Evolutionary conservation across 2,113 vertebrate genomes (phyloP), one percentile per base, ranked within the genome.

Genomic region (Otis tarda): DNA sequence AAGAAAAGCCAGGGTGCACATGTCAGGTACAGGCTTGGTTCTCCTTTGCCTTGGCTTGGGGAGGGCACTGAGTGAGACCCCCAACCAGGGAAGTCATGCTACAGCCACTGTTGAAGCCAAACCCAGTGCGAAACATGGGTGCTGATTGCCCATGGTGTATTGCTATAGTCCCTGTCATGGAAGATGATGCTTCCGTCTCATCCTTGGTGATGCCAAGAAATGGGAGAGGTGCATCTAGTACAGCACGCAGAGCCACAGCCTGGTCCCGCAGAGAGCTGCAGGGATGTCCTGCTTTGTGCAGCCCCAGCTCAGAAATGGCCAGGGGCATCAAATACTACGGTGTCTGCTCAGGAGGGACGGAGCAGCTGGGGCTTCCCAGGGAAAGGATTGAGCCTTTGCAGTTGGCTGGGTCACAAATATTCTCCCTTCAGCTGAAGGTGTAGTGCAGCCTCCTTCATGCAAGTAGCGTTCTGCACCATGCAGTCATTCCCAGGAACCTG

Each of bases 281-380:
- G 60, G 30, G 33, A 14, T 17, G 4, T n/a, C 28, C 37, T 31
- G 20, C 37, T 37, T 59, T 60, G 61, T 56, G 52, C n/a, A 50
- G 24, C 39, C 35, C 64, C n/a, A 45, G 28, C 57, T 86, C 61
- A 50, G 69, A 57, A 78, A 45, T 7, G 27, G 13, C 14, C 25
- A 47, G n/a, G 60, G 82, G 3, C 21, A 52, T 1, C 1, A 21
- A 35, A 23, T 33, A 23, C 10, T 1, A 1, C 0, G 0, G 35
- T 10, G 19, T 50, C 41, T 61, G 30, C 47, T 77, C 37, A 23
- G n/a, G 24, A 63, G 8, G 14, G 17, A 47, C 19, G 31, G 30
- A 76, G 57, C 76, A 95, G 71, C 56, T 31, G 20, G 37, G 61
- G 13, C 50, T 67, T 81, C 43, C 45, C 80, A 41, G 57, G 3